phyloP scores from a whole-genome alignment of 1,140 invertebrate species.

The Neotoxoptera formosana region DNA sequence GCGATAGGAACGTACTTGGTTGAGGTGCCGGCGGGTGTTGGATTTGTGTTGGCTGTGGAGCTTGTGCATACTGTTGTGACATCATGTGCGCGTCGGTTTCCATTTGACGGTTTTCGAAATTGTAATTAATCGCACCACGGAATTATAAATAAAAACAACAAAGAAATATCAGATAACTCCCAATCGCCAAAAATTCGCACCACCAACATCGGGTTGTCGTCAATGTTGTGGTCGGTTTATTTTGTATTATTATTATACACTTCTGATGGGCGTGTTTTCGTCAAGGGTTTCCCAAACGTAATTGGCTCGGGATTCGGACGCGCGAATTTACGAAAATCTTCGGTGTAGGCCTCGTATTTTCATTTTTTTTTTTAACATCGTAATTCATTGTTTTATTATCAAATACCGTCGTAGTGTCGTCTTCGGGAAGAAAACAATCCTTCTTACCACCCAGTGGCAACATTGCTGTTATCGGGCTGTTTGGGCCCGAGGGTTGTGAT shows the following conservation, averaged over 20 bases:
- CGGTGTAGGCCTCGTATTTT: not conserved
- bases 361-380: not conserved
- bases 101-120: slow-evolving; percentile 18
- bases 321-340: slow-evolving; percentile 23
- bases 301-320: not conserved
- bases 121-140: not conserved
- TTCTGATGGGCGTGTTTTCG: slow-evolving; percentile 32
- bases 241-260: not conserved
- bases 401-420: no score
- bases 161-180: not conserved
- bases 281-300: slow-evolving; percentile 47
- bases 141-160: slow-evolving; percentile 32
- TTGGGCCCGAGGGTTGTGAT: not conserved
- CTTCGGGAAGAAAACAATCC: not conserved
- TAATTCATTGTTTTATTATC: not conserved
- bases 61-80: slow-evolving; percentile 44
- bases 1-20: slow-evolving; percentile 33
- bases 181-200: slow-evolving; percentile 34
- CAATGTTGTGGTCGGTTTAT: slow-evolving; percentile 20
- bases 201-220: slow-evolving; percentile 38
- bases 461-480: not conserved
- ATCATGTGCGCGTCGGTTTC: slow-evolving; percentile 55
- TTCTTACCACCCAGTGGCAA: no score
- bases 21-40: slow-evolving; percentile 53
- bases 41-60: slow-evolving; percentile 41